Evolutionary conservation across 2,797 vertebrate genomes (phyloP).

Genomic region (Limnodromus scolopaceus): DNA sequence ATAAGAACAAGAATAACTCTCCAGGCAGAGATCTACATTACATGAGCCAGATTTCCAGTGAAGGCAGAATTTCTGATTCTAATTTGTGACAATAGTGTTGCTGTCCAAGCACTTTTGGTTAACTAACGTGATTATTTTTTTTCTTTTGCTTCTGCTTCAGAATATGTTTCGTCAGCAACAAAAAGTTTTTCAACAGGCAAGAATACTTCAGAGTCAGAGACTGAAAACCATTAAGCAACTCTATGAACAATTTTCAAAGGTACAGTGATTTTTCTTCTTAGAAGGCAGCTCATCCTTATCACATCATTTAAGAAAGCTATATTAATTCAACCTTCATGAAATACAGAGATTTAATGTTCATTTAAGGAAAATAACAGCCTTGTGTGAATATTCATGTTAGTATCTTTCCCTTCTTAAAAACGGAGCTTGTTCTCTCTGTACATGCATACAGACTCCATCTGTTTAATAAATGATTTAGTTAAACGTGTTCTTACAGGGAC

Average conservation of each 20-base stretch:
- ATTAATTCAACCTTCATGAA: neutral
- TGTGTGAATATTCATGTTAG: neutral
- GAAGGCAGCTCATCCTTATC: neutral
- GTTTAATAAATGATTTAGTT: neutral
- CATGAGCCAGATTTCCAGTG: neutral
- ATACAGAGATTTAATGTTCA: neutral
- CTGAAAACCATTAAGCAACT: slow-evolving; percentile 89
- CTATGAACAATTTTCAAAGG: slow-evolving; percentile 91
- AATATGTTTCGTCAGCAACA: slow-evolving; percentile 91
- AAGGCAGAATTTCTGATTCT: neutral
- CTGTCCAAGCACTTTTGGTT: neutral
- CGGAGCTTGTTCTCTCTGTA: neutral
- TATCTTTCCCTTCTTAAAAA: neutral
- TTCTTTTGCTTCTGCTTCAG: slow-evolving; percentile 74
- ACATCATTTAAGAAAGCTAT: neutral
- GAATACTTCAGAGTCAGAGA: slow-evolving; percentile 90
- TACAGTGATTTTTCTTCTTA: slow-evolving; percentile 55
- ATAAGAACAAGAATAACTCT: neutral
- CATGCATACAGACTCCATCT: neutral
- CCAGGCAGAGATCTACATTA: neutral
- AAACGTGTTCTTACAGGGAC: neutral
- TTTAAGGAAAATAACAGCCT: neutral
- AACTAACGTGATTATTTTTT: neutral
- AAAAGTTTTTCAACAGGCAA: slow-evolving; percentile 90
- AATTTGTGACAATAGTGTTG: neutral